Percentiles rank a stretch among this genome's conserved stretches.
These are phyloP conservation scores for Mustelus asterias DNA, from an alignment of 2,113 vertebrate genomes.

Conservation along the genomic window DNA sequence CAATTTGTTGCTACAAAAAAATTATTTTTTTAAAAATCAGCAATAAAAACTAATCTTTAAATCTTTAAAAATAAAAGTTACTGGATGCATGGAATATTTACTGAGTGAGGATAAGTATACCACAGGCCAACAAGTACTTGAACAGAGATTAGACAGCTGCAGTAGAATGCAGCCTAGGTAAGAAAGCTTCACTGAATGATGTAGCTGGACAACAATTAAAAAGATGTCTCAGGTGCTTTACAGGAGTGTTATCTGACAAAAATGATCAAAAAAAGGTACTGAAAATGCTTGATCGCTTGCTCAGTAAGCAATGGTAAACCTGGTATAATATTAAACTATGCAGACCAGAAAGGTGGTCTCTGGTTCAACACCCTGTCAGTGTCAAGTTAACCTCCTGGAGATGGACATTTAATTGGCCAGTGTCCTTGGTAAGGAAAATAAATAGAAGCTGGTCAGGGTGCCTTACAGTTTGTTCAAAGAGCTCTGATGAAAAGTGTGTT, in stretches of 20 bases:
- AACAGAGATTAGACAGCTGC: neutral
- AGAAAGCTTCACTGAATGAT: neutral
- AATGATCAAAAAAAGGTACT: neutral
- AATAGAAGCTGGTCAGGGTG: neutral
- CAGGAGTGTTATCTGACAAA: no score
- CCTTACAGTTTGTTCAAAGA: no score
- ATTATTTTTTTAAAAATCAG: neutral
- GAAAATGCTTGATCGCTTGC: neutral
- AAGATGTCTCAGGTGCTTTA: no score
- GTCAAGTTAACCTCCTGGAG: neutral
- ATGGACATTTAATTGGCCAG: neutral
- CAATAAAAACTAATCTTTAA: neutral
- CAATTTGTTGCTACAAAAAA: no score
- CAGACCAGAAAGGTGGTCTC: neutral
- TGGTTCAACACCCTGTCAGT: neutral
- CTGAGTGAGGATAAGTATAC: neutral
- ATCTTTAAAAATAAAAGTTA: neutral
- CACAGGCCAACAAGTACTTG: neutral
- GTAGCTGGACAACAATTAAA: neutral
- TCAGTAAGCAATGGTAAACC: neutral
- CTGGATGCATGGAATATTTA: neutral
- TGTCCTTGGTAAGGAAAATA: neutral
- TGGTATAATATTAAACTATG: neutral
- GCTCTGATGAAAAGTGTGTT: neutral
- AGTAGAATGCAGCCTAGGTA: neutral